Base-by-base conservation (phyloP, 2,113 vertebrate genomes). In the Scomber colias region DNA sequence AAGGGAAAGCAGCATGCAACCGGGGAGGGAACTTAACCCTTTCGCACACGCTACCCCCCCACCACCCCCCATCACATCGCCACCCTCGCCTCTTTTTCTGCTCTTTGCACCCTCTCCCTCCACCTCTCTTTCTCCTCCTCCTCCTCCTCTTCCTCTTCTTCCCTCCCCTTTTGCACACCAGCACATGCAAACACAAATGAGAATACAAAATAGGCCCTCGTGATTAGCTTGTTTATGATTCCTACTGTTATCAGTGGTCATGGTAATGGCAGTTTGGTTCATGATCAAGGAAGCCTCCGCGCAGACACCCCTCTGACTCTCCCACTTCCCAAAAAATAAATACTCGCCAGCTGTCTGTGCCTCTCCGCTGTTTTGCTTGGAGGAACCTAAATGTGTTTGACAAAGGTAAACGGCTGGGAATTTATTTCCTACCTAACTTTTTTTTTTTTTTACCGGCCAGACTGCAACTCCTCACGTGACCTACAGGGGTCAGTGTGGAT, bases 11-110 rank as follows among this genome's bases (percentile, higher is more conserved):
- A 85, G 91, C 92, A 80, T 86, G 90, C 91, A 84, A 71, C 89
- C 87, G 73, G 81, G 91, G 84, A 89, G 81, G 88, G 75, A 82
- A 89, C 82, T 93, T 95, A 93, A 95, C 93, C 90, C 92, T 92
- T 94, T 91, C 88, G 12, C 78, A 66, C 57, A 56, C 68, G 48
- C 84, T 9, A 7, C 55, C 64, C 69, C 21, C 75, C 4, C 24
- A 77, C 50, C 13, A 0, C 50, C 31, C 61, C n/a, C 71, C 31
- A 35, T 35, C 31, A 35, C 31, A 35, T 7, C 31, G 31, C 35
- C 35, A 7, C 35, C 35, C 35, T 9, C 35, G 7, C 35, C 35
- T 7, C 35, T 1, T 5, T 7, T 7, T 6, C 31, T 7, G 7
- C 31, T 27, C 24, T 27, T 27, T 4, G 31, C 31, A 35, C 31